Conservation (phyloP, 2,113 vertebrate genomes). For the Ascaphus truei region DNA sequence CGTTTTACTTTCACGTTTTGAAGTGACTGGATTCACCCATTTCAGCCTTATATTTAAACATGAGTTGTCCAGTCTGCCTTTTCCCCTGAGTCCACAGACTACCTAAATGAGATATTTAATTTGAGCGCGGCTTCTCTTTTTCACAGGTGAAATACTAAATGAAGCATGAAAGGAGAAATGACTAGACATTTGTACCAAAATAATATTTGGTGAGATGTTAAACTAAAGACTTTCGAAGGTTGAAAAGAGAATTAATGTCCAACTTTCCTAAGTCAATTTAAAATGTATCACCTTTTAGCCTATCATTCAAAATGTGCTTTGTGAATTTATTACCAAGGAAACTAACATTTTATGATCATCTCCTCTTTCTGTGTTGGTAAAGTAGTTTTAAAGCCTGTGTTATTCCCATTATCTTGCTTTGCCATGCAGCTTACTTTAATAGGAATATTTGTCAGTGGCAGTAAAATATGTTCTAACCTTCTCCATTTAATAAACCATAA, state of each 20-base stretch:
- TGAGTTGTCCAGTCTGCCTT: too few relatives aligned
- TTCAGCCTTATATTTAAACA: too few relatives aligned
- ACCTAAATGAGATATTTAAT: too few relatives aligned
- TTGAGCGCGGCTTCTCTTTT: too few relatives aligned
- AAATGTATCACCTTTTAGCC: too few relatives aligned
- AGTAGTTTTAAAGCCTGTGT: background rate
- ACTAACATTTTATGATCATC: background rate
- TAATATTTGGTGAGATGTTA: background rate
- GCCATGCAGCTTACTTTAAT: constrained; percentile 10
- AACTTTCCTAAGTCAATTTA: too few relatives aligned
- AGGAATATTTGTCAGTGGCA: constrained; percentile 25
- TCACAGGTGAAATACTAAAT: background rate
- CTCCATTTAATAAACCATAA: constrained; percentile 25
- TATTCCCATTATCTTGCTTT: constrained; percentile 23
- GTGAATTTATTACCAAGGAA: constrained; percentile 5
- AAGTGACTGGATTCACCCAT: too few relatives aligned
- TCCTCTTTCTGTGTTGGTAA: constrained; percentile 7
- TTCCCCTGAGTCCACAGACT: too few relatives aligned
- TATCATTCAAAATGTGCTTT: constrained; percentile 16
- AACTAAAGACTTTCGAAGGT: background rate
- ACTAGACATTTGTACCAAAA: constrained; percentile 9
- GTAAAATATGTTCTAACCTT: constrained; percentile 27
- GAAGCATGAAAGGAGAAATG: background rate
- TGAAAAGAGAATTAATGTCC: too few relatives aligned
- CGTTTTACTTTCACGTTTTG: too few relatives aligned